A percentile compares a stretch with the other conserved stretches of the same genome.
Conservation (phyloP, 2,888 invertebrate genomes). For the Caenorhabditis japonica region DNA sequence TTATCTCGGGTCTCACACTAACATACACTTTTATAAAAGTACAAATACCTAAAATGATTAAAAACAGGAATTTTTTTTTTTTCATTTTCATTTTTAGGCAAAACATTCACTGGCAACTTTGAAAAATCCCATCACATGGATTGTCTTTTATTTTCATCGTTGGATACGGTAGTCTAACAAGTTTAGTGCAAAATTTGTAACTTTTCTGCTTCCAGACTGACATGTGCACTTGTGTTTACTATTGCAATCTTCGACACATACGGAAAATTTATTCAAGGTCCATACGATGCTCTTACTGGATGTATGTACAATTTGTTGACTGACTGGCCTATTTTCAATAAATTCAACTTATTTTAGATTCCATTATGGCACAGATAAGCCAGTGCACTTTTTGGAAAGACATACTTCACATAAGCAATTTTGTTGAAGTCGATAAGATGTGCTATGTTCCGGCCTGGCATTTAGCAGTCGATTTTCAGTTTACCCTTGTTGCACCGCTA, state of each 20-base stretch:
- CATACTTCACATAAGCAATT: conserved; percentile 57
- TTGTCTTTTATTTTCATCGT: conserved; percentile 50
- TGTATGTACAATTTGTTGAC: conserved; percentile 3
- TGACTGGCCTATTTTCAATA: no score
- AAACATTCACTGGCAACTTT: conserved; percentile 7
- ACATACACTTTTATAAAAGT: conserved; percentile 24
- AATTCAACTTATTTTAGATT: no score
- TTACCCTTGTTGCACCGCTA: conserved; percentile 39
- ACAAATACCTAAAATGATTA: no score
- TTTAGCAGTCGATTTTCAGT: conserved; percentile 48
- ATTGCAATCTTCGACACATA: conserved; percentile 47
- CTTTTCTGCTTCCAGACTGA: conserved; percentile 30
- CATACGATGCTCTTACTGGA: conserved; percentile 37
- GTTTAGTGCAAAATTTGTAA: conserved; percentile 1
- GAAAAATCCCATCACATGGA: conserved; percentile 39
- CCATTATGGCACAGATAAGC: conserved; percentile 28
- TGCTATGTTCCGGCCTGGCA: conserved; percentile 77
- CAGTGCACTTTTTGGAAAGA: conserved; percentile 53
- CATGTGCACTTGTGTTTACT: conserved; percentile 45
- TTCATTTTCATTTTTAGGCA: conserved; percentile 5
- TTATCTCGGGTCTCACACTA: conserved; percentile 25
- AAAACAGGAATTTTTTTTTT: no score
- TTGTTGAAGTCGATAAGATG: conserved; percentile 77
- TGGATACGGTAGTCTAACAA: conserved; percentile 36
- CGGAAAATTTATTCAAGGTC: conserved; percentile 36